Evolutionary conservation across 2,113 vertebrate species (phyloP), one percentile per base, ranked within the genome.

Genomic region (Stigmatopora argus): DNA sequence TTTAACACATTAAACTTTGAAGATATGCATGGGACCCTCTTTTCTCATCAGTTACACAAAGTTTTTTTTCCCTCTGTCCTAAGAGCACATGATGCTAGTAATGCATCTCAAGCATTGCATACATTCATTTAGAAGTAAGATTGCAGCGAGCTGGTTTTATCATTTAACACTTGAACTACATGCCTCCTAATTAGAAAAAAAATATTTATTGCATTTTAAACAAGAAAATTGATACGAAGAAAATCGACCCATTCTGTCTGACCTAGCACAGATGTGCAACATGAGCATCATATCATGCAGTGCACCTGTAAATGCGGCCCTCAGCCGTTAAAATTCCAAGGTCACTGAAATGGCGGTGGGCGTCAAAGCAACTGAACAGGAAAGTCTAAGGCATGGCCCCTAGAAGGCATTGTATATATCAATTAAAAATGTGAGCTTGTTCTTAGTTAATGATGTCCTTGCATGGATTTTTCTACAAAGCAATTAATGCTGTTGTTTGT

Each of bases 391-490:
- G 84, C 79, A 78, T 61, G 68, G 70, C 58, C 64, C 62, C 34
- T 47, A 2, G 1, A 80, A 71, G 73, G 70, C 73, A 80, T 26
- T 12, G 45, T 65, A 60, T 60, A 49, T 66, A 80, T 82, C 75
- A 86, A 88, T 85, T 89, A 88, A 70, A 78, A 84, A 84, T 66
- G 56, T 66, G 79, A 73, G 77, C 67, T 45, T 45, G 26, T 65
- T 79, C 74, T 88, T 88, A 66, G 79, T 89, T 89, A 88, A 90
- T 83, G 72, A 82, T 80, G 80, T 85, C 81, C 81, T 82, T 69
- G 69, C 78, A 76, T 67, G 45, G 67, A 80, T 78, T 78, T 82
- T 68, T 82, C 76, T 87, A 81, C 79, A 81, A 64, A 78, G 77
- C 83, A 87, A 88, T 85, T 89, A 87, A 81, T 75, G 79, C 77